Evolutionary conservation across 2,888 invertebrate genomes (phyloP).

Genomic region (Microchrysa polita): DNA sequence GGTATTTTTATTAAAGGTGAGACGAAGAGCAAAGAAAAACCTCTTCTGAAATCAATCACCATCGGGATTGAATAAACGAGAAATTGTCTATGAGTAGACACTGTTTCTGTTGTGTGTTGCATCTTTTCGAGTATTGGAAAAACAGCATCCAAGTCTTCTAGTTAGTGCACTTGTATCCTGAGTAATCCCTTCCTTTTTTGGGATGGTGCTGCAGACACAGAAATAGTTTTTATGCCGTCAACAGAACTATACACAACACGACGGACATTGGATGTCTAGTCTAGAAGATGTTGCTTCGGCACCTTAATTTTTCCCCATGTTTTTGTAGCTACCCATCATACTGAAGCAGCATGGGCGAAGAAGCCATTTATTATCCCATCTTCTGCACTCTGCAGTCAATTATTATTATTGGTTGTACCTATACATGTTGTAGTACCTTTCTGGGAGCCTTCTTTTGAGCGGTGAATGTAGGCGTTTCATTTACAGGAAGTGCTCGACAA

Average conservation of each 20-base stretch:
- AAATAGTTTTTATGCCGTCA: conserved; percentile 38
- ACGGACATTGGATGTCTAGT: not conserved
- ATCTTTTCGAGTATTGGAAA: too few relatives aligned
- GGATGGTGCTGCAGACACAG: conserved; percentile 31
- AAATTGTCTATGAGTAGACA: not conserved
- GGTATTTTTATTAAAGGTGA: conserved; percentile 37
- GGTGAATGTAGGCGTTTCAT: too few relatives aligned
- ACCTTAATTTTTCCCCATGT: conserved; percentile 14
- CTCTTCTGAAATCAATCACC: conserved; percentile 40
- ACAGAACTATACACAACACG: conserved; percentile 7
- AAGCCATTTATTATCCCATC: conserved; percentile 4
- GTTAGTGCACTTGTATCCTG: not conserved
- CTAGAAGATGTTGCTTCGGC: conserved; percentile 1
- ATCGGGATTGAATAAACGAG: conserved; percentile 8
- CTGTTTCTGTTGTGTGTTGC: too few relatives aligned
- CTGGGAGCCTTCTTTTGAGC: too few relatives aligned
- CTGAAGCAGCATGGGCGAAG: conserved; percentile 23
- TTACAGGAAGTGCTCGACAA: too few relatives aligned
- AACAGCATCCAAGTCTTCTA: too few relatives aligned
- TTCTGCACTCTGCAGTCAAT: conserved; percentile 28
- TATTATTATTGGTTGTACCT: conserved; percentile 16
- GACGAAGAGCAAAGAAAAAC: conserved; percentile 33
- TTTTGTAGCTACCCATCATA: conserved; percentile 20
- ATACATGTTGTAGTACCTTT: too few relatives aligned
- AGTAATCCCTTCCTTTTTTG: conserved; percentile 40